Base-by-base conservation (phyloP, 35 echinoderm and acorn worm species). In the Heliocidaris erythrogramma region DNA sequence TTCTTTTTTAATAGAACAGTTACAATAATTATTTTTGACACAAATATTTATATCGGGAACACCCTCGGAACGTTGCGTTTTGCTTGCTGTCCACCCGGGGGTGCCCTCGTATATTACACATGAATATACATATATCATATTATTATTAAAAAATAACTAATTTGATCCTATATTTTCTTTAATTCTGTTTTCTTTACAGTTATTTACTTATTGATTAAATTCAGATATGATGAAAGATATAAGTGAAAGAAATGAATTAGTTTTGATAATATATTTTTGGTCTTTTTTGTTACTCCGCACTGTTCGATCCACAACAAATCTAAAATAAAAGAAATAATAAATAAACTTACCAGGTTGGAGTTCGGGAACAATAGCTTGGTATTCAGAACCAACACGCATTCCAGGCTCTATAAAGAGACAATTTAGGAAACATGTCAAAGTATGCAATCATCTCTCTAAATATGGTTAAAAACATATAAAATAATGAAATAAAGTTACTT, bases 331-430 rank as follows among this genome's bases (percentile, higher is more conserved):
- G 5, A 5, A 8, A 27, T 7, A n/a, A 78, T n/a, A 78, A 78
- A 21, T 78, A 56, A 86, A 94, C 96, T 96, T 96, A 99, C 98
- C 95, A 49, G 59, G 69, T 92, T 95, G 88, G 24, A 99, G 65
- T 93, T 99, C 98, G 13, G 98, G 98, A 65, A 99, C 96, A 48
- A 93, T 94, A 48, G 98, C 98, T 95, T 99, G 98, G 91, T 99
- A 99, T 92, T 99, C 98, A 8, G 95, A 49, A 31, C 98, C 98
- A 86, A 99, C 94, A 94, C 98, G 96, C 98, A 97, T 99, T 92
- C 98, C 98, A 35, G 96, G 98, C 69, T 99, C 96, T 97, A 90
- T 29, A 53, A 92, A 88, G 47, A 95, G 30, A 97, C 94, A 32
- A 88, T 87, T 30, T 53, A 94, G 52, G 50, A 93, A 42, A 47